Percentiles rank a stretch among this genome's conserved stretches.
These are phyloP conservation scores for Polymixis flavicincta DNA, from an alignment of 2,888 invertebrate genomes.

Conservation along the genomic window DNA sequence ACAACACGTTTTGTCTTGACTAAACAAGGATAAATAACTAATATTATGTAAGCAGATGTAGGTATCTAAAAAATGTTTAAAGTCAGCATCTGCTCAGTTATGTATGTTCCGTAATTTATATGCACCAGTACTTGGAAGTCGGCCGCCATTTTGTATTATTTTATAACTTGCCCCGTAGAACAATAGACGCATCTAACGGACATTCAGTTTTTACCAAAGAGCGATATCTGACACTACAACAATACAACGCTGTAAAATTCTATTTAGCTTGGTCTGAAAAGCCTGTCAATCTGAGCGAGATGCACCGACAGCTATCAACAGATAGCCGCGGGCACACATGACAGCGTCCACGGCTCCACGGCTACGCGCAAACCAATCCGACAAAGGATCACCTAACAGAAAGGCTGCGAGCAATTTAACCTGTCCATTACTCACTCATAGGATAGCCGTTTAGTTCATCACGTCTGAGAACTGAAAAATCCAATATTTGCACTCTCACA, in stretches of 20 bases:
- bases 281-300: constrained; percentile 76
- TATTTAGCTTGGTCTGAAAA: constrained; percentile 73
- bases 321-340: constrained; percentile 77
- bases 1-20: neutral
- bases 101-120: neutral
- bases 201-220: constrained; percentile 44
- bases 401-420: constrained; percentile 75
- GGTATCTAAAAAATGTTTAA: neutral
- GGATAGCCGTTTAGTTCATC: constrained; percentile 65
- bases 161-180: neutral
- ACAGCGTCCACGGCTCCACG: constrained; percentile 68
- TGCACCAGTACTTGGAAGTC: neutral
- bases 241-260: constrained; percentile 74
- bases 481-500: constrained; percentile 52
- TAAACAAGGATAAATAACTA: neutral
- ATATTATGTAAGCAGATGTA: too few relatives aligned
- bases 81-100: neutral
- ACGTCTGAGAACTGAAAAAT: constrained; percentile 52
- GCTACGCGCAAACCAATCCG: constrained; percentile 72
- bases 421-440: constrained; percentile 74
- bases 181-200: constrained; percentile 29
- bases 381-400: constrained; percentile 78
- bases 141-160: neutral
- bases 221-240: constrained; percentile 54
- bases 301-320: constrained; percentile 78